A percentile compares a stretch with the other conserved stretches of the same genome.
phyloP scores from a whole-genome alignment of 2,797 vertebrate species.

The Notolepis coatsorum region DNA sequence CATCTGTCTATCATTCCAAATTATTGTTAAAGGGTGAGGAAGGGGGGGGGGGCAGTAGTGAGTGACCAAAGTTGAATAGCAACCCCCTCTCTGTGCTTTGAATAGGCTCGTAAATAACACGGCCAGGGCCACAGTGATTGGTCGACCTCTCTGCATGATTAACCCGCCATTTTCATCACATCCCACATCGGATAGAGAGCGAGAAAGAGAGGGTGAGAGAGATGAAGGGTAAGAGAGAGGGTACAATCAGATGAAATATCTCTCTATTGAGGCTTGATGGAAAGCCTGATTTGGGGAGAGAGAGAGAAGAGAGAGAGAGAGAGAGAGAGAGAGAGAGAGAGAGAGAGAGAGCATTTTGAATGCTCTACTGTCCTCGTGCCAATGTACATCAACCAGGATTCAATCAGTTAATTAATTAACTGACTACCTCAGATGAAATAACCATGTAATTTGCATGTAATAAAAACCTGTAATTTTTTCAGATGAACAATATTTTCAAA shows the following conservation, averaged over 20 bases:
- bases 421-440: too few species aligned
- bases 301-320: conserved; percentile 1
- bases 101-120: conserved; percentile 77
- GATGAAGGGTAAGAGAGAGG: too few species aligned
- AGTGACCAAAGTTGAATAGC: conserved; percentile 57
- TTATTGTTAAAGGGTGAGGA: conserved; percentile 56
- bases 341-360: background rate
- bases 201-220: conserved; percentile 34
- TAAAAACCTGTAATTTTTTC: too few species aligned
- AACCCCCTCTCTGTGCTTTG: conserved; percentile 58
- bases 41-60: conserved; percentile 62
- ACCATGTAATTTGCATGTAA: too few species aligned
- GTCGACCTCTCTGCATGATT: conserved; percentile 81
- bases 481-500: too few species aligned
- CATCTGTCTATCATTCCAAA: conserved; percentile 56
- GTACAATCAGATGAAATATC: too few species aligned
- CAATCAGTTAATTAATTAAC: too few species aligned
- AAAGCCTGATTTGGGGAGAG: too few species aligned
- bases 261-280: too few species aligned
- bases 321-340: conserved; percentile 24
- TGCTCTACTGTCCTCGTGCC: too few species aligned
- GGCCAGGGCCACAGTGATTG: conserved; percentile 70
- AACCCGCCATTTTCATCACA: conserved; percentile 80
- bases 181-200: conserved; percentile 63
- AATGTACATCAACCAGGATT: too few species aligned